These are phyloP conservation scores for Notothenia rossii DNA, from an alignment of 2,113 vertebrate species.

Conservation along the genomic window DNA sequence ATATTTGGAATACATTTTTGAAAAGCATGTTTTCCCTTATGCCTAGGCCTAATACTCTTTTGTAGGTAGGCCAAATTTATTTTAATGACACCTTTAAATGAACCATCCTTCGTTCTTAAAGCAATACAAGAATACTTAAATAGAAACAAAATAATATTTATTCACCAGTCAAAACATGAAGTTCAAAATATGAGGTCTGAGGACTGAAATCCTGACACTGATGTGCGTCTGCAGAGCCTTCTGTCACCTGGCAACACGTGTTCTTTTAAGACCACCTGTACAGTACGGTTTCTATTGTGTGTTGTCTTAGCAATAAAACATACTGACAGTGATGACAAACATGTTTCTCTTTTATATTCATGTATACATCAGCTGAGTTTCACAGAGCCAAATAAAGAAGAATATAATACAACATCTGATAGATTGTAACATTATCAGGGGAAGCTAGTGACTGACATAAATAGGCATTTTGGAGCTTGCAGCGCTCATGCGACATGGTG, in stretches of 20 bases:
- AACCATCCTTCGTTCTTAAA: background rate
- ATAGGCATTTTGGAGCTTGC: conserved; percentile 36
- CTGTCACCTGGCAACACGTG: conserved; percentile 8
- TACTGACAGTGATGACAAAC: conserved; percentile 6
- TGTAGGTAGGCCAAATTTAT: background rate
- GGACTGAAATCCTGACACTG: conserved; percentile 21
- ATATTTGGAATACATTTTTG: no score
- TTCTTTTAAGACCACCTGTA: conserved; percentile 7
- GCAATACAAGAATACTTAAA: background rate
- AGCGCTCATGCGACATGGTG: conserved; percentile 33
- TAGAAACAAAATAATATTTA: conserved; percentile 76
- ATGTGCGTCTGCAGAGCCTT: conserved; percentile 38
- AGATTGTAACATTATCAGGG: conserved; percentile 2
- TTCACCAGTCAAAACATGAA: conserved; percentile 70
- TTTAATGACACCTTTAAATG: background rate
- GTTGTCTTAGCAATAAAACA: background rate
- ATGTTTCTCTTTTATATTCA: conserved; percentile 19
- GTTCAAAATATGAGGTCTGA: conserved; percentile 52
- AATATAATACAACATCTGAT: conserved; percentile 25
- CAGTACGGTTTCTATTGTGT: conserved; percentile 14
- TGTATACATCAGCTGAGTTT: conserved; percentile 7
- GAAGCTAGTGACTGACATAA: conserved; percentile 17
- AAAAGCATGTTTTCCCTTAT: no score
- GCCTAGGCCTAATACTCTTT: no score
- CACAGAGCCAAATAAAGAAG: background rate